A percentile compares a stretch with the other conserved stretches of the same genome.
phyloP scores from a whole-genome alignment of 2,797 vertebrate species.

The Sebastes iracundus region DNA sequence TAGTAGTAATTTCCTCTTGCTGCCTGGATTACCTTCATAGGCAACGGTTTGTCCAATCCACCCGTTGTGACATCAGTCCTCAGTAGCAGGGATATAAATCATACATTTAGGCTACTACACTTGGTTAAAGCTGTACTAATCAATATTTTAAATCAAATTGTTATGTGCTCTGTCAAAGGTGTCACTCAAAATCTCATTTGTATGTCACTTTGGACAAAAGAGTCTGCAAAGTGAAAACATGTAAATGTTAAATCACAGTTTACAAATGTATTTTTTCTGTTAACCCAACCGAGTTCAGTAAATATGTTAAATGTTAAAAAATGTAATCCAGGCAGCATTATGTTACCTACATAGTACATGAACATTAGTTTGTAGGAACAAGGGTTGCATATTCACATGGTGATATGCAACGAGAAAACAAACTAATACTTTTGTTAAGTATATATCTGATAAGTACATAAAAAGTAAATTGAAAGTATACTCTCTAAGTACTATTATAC shows the following conservation, averaged over 20 bases:
- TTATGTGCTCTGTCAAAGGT: too few relatives aligned
- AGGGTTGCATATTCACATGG: neutral
- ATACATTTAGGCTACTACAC: neutral
- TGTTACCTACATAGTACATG: too few relatives aligned
- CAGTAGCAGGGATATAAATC: neutral
- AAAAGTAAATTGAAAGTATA: too few relatives aligned
- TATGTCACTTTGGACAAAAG: neutral
- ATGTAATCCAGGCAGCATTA: too few relatives aligned
- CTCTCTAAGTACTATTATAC: too few relatives aligned
- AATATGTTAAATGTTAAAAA: too few relatives aligned
- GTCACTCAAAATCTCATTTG: neutral
- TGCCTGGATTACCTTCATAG: neutral
- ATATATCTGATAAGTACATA: too few relatives aligned
- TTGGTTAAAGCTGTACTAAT: neutral
- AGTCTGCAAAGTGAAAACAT: neutral
- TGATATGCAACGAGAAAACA: too few relatives aligned
- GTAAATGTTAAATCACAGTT: neutral
- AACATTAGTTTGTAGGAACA: neutral
- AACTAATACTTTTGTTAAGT: too few relatives aligned
- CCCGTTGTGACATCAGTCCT: neutral
- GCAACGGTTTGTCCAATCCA: neutral
- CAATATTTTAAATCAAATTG: neutral
- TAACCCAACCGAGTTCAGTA: too few relatives aligned
- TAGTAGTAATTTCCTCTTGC: neutral
- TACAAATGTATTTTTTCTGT: too few relatives aligned